phyloP scores from a whole-genome alignment of 2,888 invertebrate species.

The Apotomis turbidana region DNA sequence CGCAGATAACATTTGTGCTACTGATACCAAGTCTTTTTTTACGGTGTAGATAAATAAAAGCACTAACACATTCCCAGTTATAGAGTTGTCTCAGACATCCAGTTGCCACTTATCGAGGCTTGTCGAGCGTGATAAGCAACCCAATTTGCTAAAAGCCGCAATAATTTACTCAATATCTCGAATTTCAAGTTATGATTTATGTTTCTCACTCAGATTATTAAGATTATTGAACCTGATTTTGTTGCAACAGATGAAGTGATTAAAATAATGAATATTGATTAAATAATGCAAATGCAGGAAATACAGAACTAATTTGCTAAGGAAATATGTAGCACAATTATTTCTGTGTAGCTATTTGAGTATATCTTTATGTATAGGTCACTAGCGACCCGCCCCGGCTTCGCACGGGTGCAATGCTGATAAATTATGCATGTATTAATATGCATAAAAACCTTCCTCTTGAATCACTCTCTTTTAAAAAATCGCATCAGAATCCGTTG shows the following conservation, averaged over 20 bases:
- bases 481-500: too few species aligned
- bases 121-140: not conserved
- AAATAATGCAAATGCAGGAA: not conserved
- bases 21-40: too few species aligned
- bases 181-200: constrained; percentile 12
- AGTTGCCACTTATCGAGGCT: not conserved
- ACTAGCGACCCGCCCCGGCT: too few species aligned
- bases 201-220: constrained; percentile 17
- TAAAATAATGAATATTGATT: constrained; percentile 24
- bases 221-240: not conserved
- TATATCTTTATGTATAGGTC: too few species aligned
- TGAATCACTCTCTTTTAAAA: too few species aligned
- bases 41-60: too few species aligned
- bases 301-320: not conserved
- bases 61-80: not conserved
- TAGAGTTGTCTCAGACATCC: not conserved
- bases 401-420: too few species aligned
- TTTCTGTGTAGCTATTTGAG: too few species aligned
- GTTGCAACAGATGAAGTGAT: constrained; percentile 32
- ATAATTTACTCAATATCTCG: constrained; percentile 27
- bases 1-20: too few species aligned
- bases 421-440: too few species aligned
- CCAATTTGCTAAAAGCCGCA: not conserved
- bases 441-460: too few species aligned
- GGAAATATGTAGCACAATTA: too few species aligned